Base-by-base conservation (phyloP, 2,797 vertebrate species). In the Pseudocheirus occidentalis region DNA sequence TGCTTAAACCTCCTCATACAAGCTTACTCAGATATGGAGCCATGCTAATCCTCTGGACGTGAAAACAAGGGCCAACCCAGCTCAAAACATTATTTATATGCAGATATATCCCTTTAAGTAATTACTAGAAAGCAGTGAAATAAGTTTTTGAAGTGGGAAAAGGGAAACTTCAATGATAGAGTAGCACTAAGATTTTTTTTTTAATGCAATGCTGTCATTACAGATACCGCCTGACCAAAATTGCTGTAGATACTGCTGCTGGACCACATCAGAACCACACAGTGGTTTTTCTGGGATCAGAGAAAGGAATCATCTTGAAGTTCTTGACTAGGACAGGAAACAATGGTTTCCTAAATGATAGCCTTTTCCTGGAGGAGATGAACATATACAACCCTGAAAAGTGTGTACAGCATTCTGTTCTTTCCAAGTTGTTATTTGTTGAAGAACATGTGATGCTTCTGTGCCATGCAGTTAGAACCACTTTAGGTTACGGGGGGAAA, bases 281-380 rank as follows among this genome's bases (percentile, higher is more conserved):
- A 0, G 99, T 99, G 92, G 99, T 99, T 98, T 99, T 99, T 98
- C 98, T 99, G 98, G 99, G 99, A 94, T 99, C 99, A 0, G 99
- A 99, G 98, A 99, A 99, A 97, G 99, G 99, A 97, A 99, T 99
- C 98, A 98, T 99, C 97, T 98, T 99, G 97, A 99, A 99, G 98
- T 99, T 99, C 98, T 98, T 99, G 98, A 99, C 99, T 97, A 99
- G 99, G 97, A 99, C 99, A 98, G 98, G 98, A 98, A 99, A 98
- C 98, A 99, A 98, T n/a, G 99, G 99, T 97, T 99, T 99, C 97
- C 99, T 99, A 97, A 99, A 99, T 94, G 99, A 99, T 97, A 99
- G 99, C 98, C 99, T 99, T 97, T 99, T 99, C 97, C 99, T 99
- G 98, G 99, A 99, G 98, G 99, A 99, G 98, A 99, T 99, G 98